Conservation (phyloP, 1,140 invertebrate genomes). For the Apolygus lucorum region DNA sequence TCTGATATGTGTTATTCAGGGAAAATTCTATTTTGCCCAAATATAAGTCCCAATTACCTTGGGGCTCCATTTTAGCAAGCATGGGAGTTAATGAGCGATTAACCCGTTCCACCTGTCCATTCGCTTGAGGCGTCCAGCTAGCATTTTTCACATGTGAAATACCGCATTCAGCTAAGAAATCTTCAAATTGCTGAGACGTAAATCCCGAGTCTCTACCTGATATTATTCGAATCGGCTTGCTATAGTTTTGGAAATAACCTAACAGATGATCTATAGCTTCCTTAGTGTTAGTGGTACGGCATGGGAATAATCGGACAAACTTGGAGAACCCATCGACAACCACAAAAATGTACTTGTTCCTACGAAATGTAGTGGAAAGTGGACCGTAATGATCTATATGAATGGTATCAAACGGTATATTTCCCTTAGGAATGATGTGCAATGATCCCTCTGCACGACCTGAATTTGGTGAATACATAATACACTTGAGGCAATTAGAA, state of each 20-base stretch:
- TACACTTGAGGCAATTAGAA: conserved; percentile 15
- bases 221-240: background rate
- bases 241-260: background rate
- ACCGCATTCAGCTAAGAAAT: conserved; percentile 33
- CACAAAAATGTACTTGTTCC: background rate
- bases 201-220: conserved; percentile 32
- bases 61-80: no score
- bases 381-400: conserved; percentile 10
- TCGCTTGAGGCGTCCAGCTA: conserved; percentile 22
- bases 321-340: conserved; percentile 2
- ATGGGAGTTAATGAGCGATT: no score
- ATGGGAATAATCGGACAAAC: conserved; percentile 28
- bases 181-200: conserved; percentile 33
- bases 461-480: background rate
- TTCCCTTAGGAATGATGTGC: conserved; percentile 6
- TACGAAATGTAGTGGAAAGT: background rate
- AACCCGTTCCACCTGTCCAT: conserved; percentile 35
- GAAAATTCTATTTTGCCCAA: no score
- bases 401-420: background rate
- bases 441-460: conserved; percentile 2
- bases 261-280: background rate
- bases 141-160: no score
- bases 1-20: no score
- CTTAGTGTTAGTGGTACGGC: background rate
- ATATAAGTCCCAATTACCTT: no score